phyloP scores from a whole-genome alignment of 2,888 invertebrate genomes.

The Drosophila quinaria region DNA sequence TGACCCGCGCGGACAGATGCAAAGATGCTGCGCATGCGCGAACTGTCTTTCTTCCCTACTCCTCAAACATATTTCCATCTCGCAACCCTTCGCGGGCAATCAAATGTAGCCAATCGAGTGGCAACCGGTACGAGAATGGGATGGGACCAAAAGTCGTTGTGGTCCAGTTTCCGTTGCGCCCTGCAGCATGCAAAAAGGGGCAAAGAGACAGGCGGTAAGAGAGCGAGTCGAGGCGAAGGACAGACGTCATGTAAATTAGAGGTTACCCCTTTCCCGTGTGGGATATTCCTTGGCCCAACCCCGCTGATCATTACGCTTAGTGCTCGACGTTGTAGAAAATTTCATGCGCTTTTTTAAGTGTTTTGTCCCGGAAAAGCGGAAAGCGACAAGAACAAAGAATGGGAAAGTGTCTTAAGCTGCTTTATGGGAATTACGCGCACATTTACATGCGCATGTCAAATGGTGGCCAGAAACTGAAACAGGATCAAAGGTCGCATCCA shows the following conservation, averaged over 20 bases:
- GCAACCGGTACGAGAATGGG: slow-evolving; percentile 47
- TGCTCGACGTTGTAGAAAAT: slow-evolving; percentile 52
- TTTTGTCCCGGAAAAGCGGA: slow-evolving; percentile 69
- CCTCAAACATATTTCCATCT: slow-evolving; percentile 42
- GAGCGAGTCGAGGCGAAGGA: slow-evolving; percentile 4
- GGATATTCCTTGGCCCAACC: slow-evolving; percentile 57
- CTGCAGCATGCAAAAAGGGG: slow-evolving; percentile 48
- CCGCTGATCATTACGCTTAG: slow-evolving; percentile 68
- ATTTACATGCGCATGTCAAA: slow-evolving; percentile 77
- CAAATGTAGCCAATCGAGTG: slow-evolving; percentile 65
- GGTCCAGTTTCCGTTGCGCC: slow-evolving; percentile 67
- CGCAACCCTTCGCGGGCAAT: slow-evolving; percentile 60
- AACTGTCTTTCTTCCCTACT: background rate
- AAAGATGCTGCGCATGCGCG: slow-evolving; percentile 59
- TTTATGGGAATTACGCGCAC: slow-evolving; percentile 75
- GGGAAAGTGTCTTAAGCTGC: slow-evolving; percentile 76
- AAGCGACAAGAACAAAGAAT: slow-evolving; percentile 23
- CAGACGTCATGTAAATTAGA: slow-evolving; percentile 66
- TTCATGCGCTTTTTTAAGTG: slow-evolving; percentile 68
- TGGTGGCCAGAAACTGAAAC: slow-evolving; percentile 56
- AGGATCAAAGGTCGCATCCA: slow-evolving; percentile 69
- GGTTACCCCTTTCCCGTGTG: slow-evolving; percentile 52
- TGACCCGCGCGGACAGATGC: slow-evolving; percentile 53
- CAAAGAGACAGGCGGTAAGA: background rate
- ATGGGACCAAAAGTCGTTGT: slow-evolving; percentile 38